Evolutionary conservation across 2,888 invertebrate species (phyloP).

Genomic region (Ellobium chinense): DNA sequence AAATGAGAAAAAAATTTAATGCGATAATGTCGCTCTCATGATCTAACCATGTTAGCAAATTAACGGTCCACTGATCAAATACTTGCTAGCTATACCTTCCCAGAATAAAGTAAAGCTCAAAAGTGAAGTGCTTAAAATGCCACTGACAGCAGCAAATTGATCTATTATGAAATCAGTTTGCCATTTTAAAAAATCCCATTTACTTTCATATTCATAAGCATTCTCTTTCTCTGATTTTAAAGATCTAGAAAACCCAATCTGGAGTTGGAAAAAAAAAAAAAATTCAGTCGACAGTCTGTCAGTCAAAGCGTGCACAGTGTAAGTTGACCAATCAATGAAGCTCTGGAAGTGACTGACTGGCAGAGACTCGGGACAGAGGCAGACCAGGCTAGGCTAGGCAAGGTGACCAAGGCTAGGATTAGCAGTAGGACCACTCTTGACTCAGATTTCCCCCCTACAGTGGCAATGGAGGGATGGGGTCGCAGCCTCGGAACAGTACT

Average conservation of each 20-base stretch:
- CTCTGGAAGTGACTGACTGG: constrained; percentile 28
- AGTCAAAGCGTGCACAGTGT: constrained; percentile 11
- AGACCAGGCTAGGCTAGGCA: constrained; percentile 35
- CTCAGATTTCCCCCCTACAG: constrained; percentile 1
- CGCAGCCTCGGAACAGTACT: constrained; percentile 23
- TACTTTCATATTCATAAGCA: background rate
- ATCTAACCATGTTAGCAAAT: too few relatives aligned
- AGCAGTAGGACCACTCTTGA: constrained; percentile 31
- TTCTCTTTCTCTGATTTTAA: background rate
- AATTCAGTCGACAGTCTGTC: constrained; percentile 5
- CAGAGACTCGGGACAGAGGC: constrained; percentile 24
- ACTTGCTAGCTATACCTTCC: too few relatives aligned
- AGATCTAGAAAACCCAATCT: background rate
- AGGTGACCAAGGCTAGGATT: constrained; percentile 13
- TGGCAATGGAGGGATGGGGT: constrained; percentile 12
- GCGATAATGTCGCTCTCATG: too few relatives aligned
- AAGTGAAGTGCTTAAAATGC: background rate
- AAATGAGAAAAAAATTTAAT: too few relatives aligned
- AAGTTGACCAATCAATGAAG: constrained; percentile 22
- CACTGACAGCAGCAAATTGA: background rate
- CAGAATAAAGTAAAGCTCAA: too few relatives aligned
- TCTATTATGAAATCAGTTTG: background rate
- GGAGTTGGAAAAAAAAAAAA: background rate
- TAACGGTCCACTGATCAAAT: too few relatives aligned
- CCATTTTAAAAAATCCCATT: background rate